Evolutionary conservation across 2,113 vertebrate genomes (phyloP), one percentile per base, ranked within the genome.

Genomic region (Bufo bufo): DNA sequence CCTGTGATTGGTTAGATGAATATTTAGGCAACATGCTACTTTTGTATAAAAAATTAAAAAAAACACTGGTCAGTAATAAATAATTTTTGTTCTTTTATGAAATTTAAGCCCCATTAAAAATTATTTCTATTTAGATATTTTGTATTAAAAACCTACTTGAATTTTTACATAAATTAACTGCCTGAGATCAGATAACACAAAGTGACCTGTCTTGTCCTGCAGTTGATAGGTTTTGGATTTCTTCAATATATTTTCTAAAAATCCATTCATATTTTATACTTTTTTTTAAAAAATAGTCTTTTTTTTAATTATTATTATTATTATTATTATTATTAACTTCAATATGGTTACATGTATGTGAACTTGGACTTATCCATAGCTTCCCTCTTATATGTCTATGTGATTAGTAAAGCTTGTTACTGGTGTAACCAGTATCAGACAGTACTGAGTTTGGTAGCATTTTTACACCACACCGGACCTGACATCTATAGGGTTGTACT

Each of bases 391-490:
- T 78, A 78, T 4, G 54, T 78, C 13, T 54, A 78, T 78, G 49
- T 54, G 19, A 54, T 78, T 78, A 78, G 49, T 78, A 54, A 78
- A 78, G 47, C 75, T 78, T 78, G 47, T 52, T 77, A 52, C 13
- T 49, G 72, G 20, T 20, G 7, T 78, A 6, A 54, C 49, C 75
- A 78, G 49, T 16, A 79, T 58, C 54, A 79, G 54, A 56, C 54
- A 20, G 14, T 54, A 8, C 20, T 78, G 77, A 56, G 77, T 14
- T 56, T 50, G 75, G 47, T 77, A 77, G n/a, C 52, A n/a, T 23
- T 47, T 54, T 54, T 23, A 54, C 75, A n/a, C 20, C 47, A 54
- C 19, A n/a, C 23, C 23, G 10, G 10, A n/a, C 9, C 5, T 78
- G 75, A 54, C 11, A 23, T 20, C 9, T 78, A n/a, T 1, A 4